These are phyloP conservation scores for Ophion ellenae DNA, from an alignment of 2,888 invertebrate species.

Conservation along the genomic window DNA sequence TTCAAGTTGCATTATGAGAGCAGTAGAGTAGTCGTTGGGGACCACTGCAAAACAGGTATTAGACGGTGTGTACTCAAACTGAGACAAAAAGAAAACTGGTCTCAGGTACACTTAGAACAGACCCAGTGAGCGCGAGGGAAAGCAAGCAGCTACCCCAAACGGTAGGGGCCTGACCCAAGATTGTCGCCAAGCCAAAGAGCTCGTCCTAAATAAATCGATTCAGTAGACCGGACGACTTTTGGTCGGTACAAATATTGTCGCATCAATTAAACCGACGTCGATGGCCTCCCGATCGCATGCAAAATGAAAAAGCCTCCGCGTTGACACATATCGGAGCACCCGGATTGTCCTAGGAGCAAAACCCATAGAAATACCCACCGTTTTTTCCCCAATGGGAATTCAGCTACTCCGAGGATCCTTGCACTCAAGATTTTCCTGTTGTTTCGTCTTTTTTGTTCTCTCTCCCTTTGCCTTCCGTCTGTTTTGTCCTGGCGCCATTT, in stretches of 20 bases:
- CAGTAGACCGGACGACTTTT: slow-evolving; percentile 73
- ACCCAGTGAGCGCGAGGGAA: background rate
- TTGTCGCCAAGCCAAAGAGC: slow-evolving; percentile 35
- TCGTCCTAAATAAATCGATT: slow-evolving; percentile 77
- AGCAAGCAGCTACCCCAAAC: slow-evolving; percentile 20
- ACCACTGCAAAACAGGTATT: slow-evolving; percentile 64
- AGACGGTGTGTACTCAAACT: slow-evolving; percentile 54
- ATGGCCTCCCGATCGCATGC: slow-evolving; percentile 51
- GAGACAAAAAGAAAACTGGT: slow-evolving; percentile 46
- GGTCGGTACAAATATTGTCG: slow-evolving; percentile 80
- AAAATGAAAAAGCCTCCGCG: slow-evolving; percentile 51
- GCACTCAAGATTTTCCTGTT: slow-evolving; percentile 54
- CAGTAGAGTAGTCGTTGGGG: slow-evolving; percentile 52
- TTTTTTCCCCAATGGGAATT: slow-evolving; percentile 51
- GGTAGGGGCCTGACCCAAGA: slow-evolving; percentile 21
- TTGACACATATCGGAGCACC: slow-evolving; percentile 53
- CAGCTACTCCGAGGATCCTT: slow-evolving; percentile 16
- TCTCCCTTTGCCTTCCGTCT: slow-evolving; percentile 35
- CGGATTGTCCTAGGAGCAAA: slow-evolving; percentile 31
- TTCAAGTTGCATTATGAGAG: slow-evolving; percentile 34
- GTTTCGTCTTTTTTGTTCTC: slow-evolving; percentile 49
- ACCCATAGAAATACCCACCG: slow-evolving; percentile 15
- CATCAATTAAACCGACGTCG: slow-evolving; percentile 78
- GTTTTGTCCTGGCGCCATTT: slow-evolving; percentile 64
- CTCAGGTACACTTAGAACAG: slow-evolving; percentile 56